Evolutionary conservation across 2,113 vertebrate species (phyloP), one percentile per base, ranked within the genome.

Genomic region (Cairina moschata): DNA sequence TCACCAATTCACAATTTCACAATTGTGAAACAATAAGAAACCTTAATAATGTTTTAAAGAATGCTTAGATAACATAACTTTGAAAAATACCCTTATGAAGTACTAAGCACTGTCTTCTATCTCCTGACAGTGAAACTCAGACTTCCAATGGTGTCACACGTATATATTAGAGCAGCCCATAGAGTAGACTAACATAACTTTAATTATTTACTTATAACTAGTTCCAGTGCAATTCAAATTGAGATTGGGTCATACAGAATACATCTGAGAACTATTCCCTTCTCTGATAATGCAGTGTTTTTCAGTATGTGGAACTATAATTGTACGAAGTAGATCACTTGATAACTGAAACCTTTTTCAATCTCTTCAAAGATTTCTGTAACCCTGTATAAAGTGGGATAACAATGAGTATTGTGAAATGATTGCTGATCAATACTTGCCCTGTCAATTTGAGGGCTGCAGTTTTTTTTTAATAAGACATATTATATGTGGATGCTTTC

Each of bases 321-420:
- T 16, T 2, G 8, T 2, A 8, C 0, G 6, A 76, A 67, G 32
- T 2, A 55, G 52, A 25, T 8, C 1, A 4, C 7, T 17, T 66
- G 55, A 28, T 42, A 77, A 29, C 13, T 11, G 31, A 69, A 65
- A 50, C 13, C 23, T 40, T 2, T 25, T 69, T 14, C 55, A 11
- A 0, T 1, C 48, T n/a, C 60, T 48, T 46, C 31, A 46, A 15
- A 75, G 62, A 12, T 5, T 42, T 56, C 63, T 60, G 26, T 8
- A 34, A 54, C 36, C 32, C 67, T 0, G 1, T 0, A 2, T 34
- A 11, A 23, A 14, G 17, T 1, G 26, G 28, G 36, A 7, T 6
- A 56, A 36, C 13, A 36, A 3, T 25, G 63, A 46, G 14, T 11
- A 11, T 1, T 16, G 46, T 55, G 46, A 22, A 29, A 65, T 22